A percentile compares a stretch with the other conserved stretches of the same genome.
Conservation (phyloP, 2,797 vertebrate species). For the Acanthopagrus latus region DNA sequence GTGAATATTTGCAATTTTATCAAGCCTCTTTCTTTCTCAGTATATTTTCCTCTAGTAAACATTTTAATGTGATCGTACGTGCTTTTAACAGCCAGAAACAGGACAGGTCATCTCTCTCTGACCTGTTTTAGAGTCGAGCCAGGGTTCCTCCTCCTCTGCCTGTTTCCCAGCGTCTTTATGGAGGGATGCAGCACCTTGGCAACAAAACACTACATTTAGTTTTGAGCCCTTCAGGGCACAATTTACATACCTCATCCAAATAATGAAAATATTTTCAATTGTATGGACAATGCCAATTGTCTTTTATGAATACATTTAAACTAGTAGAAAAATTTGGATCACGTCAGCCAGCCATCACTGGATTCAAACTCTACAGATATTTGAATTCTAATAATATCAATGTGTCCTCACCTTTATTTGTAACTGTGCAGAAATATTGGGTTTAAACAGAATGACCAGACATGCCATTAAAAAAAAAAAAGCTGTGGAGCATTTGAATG, state of each 20-base stretch:
- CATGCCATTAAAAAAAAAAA: too few species aligned
- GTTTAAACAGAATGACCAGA: too few species aligned
- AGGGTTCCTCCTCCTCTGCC: constrained; percentile 21
- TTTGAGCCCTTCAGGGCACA: neutral
- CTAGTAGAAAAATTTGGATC: too few species aligned
- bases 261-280: neutral
- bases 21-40: neutral
- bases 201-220: constrained; percentile 25
- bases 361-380: too few species aligned
- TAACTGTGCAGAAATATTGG: neutral
- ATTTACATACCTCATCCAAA: neutral
- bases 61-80: neutral
- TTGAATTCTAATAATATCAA: too few species aligned
- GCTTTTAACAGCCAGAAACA: neutral
- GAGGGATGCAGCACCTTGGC: constrained; percentile 32
- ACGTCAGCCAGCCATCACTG: neutral
- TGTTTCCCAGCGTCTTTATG: constrained; percentile 27
- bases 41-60: neutral
- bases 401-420: too few species aligned
- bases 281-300: neutral
- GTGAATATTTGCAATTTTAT: constrained; percentile 1
- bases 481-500: too few species aligned
- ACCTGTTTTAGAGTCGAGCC: constrained; percentile 53
- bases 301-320: too few species aligned
- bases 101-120: neutral